Evolutionary conservation across 2,888 invertebrate genomes (phyloP).

Genomic region (Thecocarcelia acutangulata): DNA sequence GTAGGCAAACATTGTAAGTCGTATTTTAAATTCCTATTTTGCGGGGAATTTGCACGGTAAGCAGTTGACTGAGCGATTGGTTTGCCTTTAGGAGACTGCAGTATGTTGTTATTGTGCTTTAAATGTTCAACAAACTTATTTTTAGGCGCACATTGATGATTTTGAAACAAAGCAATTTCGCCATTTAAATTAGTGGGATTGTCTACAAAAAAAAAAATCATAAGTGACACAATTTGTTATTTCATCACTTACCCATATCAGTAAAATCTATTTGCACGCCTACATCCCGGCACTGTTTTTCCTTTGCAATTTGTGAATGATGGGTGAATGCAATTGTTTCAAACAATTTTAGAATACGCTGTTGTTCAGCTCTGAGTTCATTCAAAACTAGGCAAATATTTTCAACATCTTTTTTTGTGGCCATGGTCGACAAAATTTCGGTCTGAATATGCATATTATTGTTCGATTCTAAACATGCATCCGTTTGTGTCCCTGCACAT

Average conservation of each 20-base stretch:
- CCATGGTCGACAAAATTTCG: slow-evolving; percentile 65
- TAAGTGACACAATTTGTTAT: neutral
- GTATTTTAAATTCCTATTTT: slow-evolving; percentile 30
- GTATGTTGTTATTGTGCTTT: slow-evolving; percentile 67
- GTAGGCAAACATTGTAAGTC: slow-evolving; percentile 9
- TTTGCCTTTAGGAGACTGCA: slow-evolving; percentile 51
- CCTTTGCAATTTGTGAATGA: neutral
- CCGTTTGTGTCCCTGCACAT: slow-evolving; percentile 79
- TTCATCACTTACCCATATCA: slow-evolving; percentile 28
- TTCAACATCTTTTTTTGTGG: slow-evolving; percentile 74
- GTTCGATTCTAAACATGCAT: slow-evolving; percentile 54
- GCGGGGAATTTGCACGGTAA: slow-evolving; percentile 74
- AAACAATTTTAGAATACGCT: slow-evolving; percentile 72
- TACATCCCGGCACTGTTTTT: slow-evolving; percentile 35
- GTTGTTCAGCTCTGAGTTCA: slow-evolving; percentile 75
- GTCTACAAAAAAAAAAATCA: slow-evolving; percentile 13
- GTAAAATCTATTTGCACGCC: slow-evolving; percentile 25
- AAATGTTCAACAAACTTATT: slow-evolving; percentile 58
- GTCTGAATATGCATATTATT: slow-evolving; percentile 4
- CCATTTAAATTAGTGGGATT: neutral
- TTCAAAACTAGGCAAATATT: slow-evolving; percentile 71
- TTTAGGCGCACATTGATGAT: slow-evolving; percentile 1
- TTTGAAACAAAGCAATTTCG: neutral
- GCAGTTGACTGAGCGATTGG: slow-evolving; percentile 77
- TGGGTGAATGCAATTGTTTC: slow-evolving; percentile 67